Percentiles rank a stretch among this genome's conserved stretches.
phyloP scores from a whole-genome alignment of 2,888 invertebrate genomes.

The Sericinus montela region DNA sequence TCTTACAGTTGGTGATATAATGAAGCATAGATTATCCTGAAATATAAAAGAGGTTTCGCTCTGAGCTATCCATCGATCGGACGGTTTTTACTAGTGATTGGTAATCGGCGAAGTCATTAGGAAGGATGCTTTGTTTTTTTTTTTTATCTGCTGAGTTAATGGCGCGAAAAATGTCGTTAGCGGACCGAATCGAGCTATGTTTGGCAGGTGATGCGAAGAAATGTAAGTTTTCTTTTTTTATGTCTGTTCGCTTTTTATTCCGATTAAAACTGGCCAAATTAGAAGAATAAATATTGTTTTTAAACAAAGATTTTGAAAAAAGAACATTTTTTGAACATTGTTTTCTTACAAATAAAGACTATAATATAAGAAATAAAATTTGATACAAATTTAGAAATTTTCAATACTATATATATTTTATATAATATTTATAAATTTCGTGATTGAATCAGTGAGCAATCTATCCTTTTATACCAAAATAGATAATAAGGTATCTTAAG shows the following conservation, averaged over 20 bases:
- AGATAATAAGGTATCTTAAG: too few relatives aligned
- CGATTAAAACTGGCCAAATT: too few relatives aligned
- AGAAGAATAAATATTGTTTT: too few relatives aligned
- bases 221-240: neutral
- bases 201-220: constrained; percentile 28
- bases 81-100: constrained; percentile 41
- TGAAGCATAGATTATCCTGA: constrained; percentile 1
- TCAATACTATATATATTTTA: too few relatives aligned
- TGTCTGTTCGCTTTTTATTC: neutral
- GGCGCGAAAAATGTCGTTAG: constrained; percentile 40
- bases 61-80: constrained; percentile 16
- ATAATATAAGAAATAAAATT: too few relatives aligned
- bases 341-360: too few relatives aligned
- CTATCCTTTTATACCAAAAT: too few relatives aligned
- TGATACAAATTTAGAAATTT: too few relatives aligned
- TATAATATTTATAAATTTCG: too few relatives aligned
- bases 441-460: too few relatives aligned
- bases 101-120: constrained; percentile 46
- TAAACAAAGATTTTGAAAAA: too few relatives aligned
- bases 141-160: constrained; percentile 39
- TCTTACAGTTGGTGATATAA: neutral
- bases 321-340: too few relatives aligned
- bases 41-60: neutral
- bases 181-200: constrained; percentile 13
- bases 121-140: constrained; percentile 32